Evolutionary conservation across 2,113 vertebrate species (phyloP).

Genomic region (Tachuris rubrigastra): DNA sequence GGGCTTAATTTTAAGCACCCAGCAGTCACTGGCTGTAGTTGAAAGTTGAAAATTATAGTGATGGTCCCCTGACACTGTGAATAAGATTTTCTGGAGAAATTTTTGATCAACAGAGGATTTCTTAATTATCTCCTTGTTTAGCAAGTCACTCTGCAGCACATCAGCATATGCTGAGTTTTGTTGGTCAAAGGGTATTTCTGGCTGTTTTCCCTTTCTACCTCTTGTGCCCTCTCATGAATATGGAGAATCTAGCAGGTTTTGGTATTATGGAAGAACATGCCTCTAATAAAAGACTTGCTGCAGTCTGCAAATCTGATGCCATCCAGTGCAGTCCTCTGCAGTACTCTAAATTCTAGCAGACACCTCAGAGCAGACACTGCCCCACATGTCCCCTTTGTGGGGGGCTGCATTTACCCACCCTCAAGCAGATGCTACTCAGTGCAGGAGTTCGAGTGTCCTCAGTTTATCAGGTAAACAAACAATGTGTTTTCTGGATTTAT

Average conservation of each 20-base stretch:
- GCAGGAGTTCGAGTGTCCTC: not conserved
- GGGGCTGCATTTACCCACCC: not conserved
- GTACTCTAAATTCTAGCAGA: not conserved
- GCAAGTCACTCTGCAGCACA: not conserved
- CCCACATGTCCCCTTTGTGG: not conserved
- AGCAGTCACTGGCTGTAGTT: not conserved
- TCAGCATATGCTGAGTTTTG: not conserved
- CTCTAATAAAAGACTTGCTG: slow-evolving; percentile 52
- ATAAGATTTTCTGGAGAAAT: not conserved
- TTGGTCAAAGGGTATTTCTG: not conserved
- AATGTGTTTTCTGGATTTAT: not conserved
- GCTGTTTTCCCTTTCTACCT: slow-evolving; percentile 7
- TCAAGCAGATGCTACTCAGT: not conserved
- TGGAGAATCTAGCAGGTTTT: not conserved
- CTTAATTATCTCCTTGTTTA: not conserved
- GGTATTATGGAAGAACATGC: not conserved
- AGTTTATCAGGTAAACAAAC: not conserved
- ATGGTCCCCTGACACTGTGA: not conserved
- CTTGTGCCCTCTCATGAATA: not conserved
- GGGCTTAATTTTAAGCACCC: not conserved
- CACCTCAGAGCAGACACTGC: not conserved
- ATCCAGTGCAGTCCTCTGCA: slow-evolving; percentile 53
- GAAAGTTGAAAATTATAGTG: not conserved
- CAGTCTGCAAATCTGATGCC: slow-evolving; percentile 47
- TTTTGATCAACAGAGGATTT: not conserved